A percentile compares a stretch with the other conserved stretches of the same genome.
Evolutionary conservation across 2,888 invertebrate genomes (phyloP).

Genomic region (Gastrophysa polygoni): DNA sequence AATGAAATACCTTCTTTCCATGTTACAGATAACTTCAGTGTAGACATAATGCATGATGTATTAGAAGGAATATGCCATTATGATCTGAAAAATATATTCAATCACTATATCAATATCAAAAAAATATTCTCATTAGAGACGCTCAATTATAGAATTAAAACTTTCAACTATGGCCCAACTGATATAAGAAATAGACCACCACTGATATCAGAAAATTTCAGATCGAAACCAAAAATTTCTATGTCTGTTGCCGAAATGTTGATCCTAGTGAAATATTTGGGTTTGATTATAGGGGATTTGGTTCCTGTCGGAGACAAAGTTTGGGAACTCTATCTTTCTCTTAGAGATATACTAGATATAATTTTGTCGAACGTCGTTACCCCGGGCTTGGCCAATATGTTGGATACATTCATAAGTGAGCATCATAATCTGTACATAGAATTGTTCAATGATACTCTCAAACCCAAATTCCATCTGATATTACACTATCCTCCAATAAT

Average conservation of each 20-base stretch:
- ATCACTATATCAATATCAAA: conserved; percentile 27
- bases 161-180: conserved; percentile 38
- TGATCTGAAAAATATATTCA: conserved; percentile 31
- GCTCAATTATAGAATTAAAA: conserved; percentile 37
- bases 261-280: not conserved
- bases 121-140: conserved; percentile 36
- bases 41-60: conserved; percentile 36
- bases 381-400: not conserved
- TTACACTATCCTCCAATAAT: conserved; percentile 27
- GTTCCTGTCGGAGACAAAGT: not conserved
- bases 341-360: not conserved
- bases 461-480: conserved; percentile 28
- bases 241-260: not conserved
- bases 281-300: not conserved
- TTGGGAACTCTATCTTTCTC: not conserved
- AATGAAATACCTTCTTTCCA: conserved; percentile 38
- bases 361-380: not conserved
- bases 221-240: not conserved
- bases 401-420: not conserved
- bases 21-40: conserved; percentile 26
- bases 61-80: conserved; percentile 35
- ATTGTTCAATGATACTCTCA: conserved; percentile 21
- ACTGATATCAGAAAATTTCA: conserved; percentile 20
- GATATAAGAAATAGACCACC: conserved; percentile 36
- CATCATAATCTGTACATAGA: not conserved